Conservation (phyloP, 1,140 invertebrate genomes). For the Medauroidea extradentata region DNA sequence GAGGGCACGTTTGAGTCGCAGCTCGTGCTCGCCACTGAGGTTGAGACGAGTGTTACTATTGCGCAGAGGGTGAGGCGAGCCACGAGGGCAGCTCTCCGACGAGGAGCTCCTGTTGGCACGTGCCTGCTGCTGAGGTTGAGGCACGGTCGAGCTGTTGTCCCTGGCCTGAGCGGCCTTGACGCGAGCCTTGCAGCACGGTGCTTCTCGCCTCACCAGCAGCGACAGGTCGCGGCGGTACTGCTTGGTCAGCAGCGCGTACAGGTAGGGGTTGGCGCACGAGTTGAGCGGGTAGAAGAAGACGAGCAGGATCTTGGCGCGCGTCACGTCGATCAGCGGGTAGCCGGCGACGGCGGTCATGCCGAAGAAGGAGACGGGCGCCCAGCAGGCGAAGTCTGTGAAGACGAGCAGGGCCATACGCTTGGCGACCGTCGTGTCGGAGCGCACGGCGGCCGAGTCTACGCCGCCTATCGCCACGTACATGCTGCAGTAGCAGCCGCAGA, state of each 20-base stretch:
- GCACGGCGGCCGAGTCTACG: constrained; percentile 23
- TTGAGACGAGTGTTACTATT: constrained; percentile 4
- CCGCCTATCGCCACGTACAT: constrained; percentile 48
- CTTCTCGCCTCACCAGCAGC: constrained; percentile 45
- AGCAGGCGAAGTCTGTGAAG: constrained; percentile 60
- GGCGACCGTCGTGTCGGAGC: constrained; percentile 43
- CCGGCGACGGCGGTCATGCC: constrained; percentile 56
- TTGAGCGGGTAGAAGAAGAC: constrained; percentile 66
- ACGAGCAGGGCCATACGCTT: constrained; percentile 61
- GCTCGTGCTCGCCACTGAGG: constrained; percentile 5
- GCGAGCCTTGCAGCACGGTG: not conserved
- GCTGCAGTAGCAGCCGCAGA: constrained; percentile 50
- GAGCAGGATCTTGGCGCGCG: constrained; percentile 41
- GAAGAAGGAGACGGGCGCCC: constrained; percentile 56
- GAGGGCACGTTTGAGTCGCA: no score
- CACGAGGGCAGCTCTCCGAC: constrained; percentile 53
- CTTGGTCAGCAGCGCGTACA: constrained; percentile 61
- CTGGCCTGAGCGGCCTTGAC: no score
- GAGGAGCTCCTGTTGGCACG: constrained; percentile 30
- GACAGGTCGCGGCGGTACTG: constrained; percentile 56
- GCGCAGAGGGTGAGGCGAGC: constrained; percentile 8
- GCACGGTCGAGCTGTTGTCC: constrained; percentile 26
- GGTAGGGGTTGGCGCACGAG: constrained; percentile 60
- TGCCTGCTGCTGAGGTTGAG: no score
- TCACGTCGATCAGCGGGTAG: constrained; percentile 53